Base-by-base conservation (phyloP, 2,888 invertebrate genomes). In the Tenthredo distinguenda region DNA sequence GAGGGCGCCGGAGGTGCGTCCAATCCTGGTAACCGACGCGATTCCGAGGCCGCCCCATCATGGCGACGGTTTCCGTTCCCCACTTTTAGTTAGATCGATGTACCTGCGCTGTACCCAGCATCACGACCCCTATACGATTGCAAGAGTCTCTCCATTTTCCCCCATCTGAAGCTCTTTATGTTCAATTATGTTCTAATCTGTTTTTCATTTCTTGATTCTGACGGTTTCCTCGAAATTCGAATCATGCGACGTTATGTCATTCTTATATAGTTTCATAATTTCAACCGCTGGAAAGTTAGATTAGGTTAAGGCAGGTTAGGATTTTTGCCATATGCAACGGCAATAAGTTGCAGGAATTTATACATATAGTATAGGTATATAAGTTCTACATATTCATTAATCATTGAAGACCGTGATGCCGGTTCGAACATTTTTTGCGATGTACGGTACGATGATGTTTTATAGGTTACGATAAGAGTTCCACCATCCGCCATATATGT, bases 41-140 rank as follows among this genome's bases (percentile, higher is more conserved):
- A 18, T 15, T 84, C 84, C 86, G 89, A 89, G 87, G 86, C 89
- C 92, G 92, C 92, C 92, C 92, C 90, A 91, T 91, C 90, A 92
- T 92, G 92, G 91, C 91, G 92, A 88, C 87, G 85, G 79, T 68
- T 87, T 86, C 86, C 79, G 86, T 87, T 89, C 88, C 88, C 89
- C 87, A 85, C 86, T 86, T 86, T 43, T 15, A 55, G n/a, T 26
- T 34, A 55, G 18, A 55, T 21, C 34, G 68, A 34, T 34, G 18
- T 68, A 55, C 55, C 55, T 34, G 31, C 68, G 18, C 18, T 68
- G 18, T 68, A 68, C 34, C 68, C 34, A 26, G 68, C 31, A 68
- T 34, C 34, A 34, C 34, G 34, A 18, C 62, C 40, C 37, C n/a
- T 26, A 10, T 26, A 10, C 26, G 26, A 62, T 26, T 26, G 26